Base-by-base conservation (phyloP, 2,888 invertebrate species). In the Diadegma fenestrale region DNA sequence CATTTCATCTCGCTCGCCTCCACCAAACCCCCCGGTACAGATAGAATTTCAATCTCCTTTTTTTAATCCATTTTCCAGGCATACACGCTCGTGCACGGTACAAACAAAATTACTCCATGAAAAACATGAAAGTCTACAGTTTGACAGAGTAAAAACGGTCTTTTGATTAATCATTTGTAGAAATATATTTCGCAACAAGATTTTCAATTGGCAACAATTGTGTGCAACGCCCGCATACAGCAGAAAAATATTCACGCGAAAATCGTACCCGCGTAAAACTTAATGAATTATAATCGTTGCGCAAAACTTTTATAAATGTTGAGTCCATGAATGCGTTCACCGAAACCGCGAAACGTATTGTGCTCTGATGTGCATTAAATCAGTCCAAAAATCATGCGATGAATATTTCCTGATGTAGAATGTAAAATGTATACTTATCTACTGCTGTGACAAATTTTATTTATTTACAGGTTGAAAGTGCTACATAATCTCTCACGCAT, bases 401-500 rank as follows among this genome's bases (percentile, higher is more conserved):
- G 0, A 19, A 41, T 51, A 51, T 51, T 8, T 51, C 8, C 8
- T 14, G n/a, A n/a, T n/a, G n/a, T n/a, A n/a, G n/a, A n/a, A n/a
- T n/a, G 58, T 58, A 14, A 14, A 26, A 26, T 26, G 26, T n/a
- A 37, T 37, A 33, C n/a, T 37, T 37, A 17, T 33, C 0, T 22
- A 7, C 17, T n/a, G n/a, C 8, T 63, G 17, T 63, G n/a, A 12
- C 37, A 8, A 30, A 30, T n/a, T 64, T 64, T 33, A 58, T 48
- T 17, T 43, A 66, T 43, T 22, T 37, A 4, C 30, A 43, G 12
- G 33, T 69, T 58, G 19, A 26, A 26, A 69, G 77, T 61, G n/a
- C 37, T 78, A 45, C 72, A 72, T 66, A 80, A 41, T 37, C 73
- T 75, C 41, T 22, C 26, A 51, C 51, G 54, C 71, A 30, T 14